Evolutionary conservation across 2,113 vertebrate species (phyloP), one percentile per base, ranked within the genome.

Genomic region (Cairina moschata): DNA sequence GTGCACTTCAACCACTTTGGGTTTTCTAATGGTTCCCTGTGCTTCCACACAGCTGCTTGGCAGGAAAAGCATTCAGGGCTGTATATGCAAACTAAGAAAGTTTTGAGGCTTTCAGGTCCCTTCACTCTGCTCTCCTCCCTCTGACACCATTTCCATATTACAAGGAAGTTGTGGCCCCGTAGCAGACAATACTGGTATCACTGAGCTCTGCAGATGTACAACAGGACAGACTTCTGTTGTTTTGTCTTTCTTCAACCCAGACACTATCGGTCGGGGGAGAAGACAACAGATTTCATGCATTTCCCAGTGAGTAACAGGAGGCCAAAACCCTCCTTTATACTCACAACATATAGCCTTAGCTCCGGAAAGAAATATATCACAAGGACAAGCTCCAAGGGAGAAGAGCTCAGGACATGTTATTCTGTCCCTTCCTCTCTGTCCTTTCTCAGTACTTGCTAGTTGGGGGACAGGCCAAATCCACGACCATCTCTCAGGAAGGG

Each of bases 1-100:
- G 14, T 63, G 42, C 2, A 1, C 77, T 91, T 69, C 80, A 90
- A 42, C 54, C 71, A 46, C 66, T 79, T 91, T 67, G 75, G 82
- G 34, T 94, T 95, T 95, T 87, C 66, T 93, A 94, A 86, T 59
- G 80, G 77, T 82, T 86, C 40, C 46, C 46, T 48, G 46, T 36
- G 71, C 62, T 84, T 94, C 84, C 50, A 77, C 23, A 36, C 50
- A 93, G 87, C 81, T 89, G 66, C 81, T 83, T 56, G 44, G 54
- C 72, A 84, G 36, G 54, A 91, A 46, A 78, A 50, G n/a, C 1
- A 0, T 84, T 93, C 90, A 46, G 1, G 2, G 59, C 36, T 10
- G 0, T 32, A 76, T 76, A 54, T 16, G 69, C 44, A 79, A 54
- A 79, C 31, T 65, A 90, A 75, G 38, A 72, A 77, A 83, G 58